Evolutionary conservation across 2,113 vertebrate genomes (phyloP).

Genomic region (Ciconia boyciana): DNA sequence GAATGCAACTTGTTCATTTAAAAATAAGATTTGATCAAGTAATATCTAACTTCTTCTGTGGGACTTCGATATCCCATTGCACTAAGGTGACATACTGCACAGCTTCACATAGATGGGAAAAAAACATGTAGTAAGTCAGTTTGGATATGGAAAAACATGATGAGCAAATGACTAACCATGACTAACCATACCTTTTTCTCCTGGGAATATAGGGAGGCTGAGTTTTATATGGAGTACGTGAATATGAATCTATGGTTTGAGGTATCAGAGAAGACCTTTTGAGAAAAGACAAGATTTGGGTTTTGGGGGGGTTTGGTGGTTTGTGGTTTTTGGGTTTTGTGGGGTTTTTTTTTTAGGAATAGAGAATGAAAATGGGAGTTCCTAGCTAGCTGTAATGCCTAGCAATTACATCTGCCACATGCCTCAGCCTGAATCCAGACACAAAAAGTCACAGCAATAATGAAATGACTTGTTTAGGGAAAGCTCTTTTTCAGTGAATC

Average conservation of each 20-base stretch:
- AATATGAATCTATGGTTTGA: neutral
- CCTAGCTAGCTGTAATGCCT: neutral
- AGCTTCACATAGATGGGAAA: neutral
- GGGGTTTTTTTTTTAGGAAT: accelerated
- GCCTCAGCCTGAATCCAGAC: neutral
- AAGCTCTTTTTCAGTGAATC: neutral
- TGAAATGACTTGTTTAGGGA: neutral
- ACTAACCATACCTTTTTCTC: neutral
- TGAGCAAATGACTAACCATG: neutral
- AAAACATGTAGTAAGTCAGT: neutral
- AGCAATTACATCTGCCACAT: neutral
- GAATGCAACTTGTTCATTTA: neutral
- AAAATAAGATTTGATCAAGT: neutral
- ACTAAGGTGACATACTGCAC: neutral
- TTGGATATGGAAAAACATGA: neutral
- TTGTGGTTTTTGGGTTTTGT: neutral
- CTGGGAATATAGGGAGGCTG: neutral
- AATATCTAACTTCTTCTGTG: neutral
- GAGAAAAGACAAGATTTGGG: neutral
- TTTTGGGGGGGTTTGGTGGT: accelerated
- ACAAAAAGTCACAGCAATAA: neutral
- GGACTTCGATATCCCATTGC: neutral
- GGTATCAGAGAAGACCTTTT: neutral
- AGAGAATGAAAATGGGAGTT: neutral
- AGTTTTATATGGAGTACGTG: neutral